A percentile compares a stretch with the other conserved stretches of the same genome.
phyloP scores from a whole-genome alignment of 1,140 invertebrate species.

The Drosophila lini region DNA sequence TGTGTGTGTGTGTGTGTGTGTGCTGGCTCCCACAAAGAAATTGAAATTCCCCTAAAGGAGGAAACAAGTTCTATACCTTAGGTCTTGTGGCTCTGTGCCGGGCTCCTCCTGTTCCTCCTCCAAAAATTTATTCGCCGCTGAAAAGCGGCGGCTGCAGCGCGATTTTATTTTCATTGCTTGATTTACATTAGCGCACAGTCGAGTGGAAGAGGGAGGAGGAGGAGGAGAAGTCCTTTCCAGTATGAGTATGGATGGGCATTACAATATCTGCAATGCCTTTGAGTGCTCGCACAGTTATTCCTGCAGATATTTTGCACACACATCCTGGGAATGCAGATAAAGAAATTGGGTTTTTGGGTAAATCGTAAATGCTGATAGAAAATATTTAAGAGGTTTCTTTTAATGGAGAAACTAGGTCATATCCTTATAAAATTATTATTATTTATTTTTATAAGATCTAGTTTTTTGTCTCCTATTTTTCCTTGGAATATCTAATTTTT shows the following conservation, averaged over 20 bases:
- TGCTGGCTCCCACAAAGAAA: slow-evolving; percentile 44
- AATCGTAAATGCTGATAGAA: neutral
- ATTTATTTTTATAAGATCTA: too few relatives aligned
- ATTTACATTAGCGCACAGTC: slow-evolving; percentile 75
- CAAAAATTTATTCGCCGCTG: slow-evolving; percentile 78
- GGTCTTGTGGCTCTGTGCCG: slow-evolving; percentile 10
- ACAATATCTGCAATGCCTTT: slow-evolving; percentile 74
- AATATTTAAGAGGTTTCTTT: neutral
- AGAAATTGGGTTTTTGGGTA: neutral
- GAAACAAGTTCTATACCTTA: slow-evolving; percentile 15
- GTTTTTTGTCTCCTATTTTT: too few relatives aligned
- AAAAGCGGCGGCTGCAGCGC: slow-evolving; percentile 47
- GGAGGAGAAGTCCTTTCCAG: neutral
- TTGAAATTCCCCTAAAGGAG: slow-evolving; percentile 55
- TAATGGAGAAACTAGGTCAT: neutral
- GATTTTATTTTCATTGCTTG: slow-evolving; percentile 79
- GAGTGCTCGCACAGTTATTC: slow-evolving; percentile 66
- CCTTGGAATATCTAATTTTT: neutral
- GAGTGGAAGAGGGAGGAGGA: slow-evolving; percentile 31
- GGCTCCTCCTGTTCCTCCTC: slow-evolving; percentile 33
- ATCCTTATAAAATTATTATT: neutral
- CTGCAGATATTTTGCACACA: slow-evolving; percentile 42
- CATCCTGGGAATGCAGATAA: slow-evolving; percentile 26
- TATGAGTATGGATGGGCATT: slow-evolving; percentile 55
- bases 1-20: neutral